Conservation (phyloP, 2,113 vertebrate species). For the Fulica atra region DNA sequence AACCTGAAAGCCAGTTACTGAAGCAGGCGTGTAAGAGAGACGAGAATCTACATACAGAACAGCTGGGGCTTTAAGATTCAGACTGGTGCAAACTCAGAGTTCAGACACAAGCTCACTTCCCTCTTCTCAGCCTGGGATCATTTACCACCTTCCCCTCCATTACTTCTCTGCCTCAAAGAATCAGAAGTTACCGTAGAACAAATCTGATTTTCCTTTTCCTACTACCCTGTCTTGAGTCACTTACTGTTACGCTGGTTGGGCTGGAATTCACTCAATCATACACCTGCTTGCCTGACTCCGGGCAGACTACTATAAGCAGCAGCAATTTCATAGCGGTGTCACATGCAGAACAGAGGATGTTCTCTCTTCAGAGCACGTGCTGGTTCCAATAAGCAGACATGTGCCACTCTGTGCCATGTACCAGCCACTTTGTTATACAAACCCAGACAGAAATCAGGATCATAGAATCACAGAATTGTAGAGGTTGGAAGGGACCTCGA, state of each 20-base stretch:
- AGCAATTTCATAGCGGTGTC: not conserved
- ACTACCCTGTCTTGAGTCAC: not conserved
- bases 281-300: not conserved
- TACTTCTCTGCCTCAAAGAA: not conserved
- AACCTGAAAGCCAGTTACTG: not conserved
- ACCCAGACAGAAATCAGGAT: not conserved
- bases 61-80: not conserved
- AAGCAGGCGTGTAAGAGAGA: not conserved
- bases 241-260: not conserved
- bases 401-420: not conserved
- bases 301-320: rapidly evolving
- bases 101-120: not conserved
- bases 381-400: not conserved
- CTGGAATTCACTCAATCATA: not conserved
- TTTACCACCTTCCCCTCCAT: not conserved
- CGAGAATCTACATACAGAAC: not conserved
- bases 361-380: not conserved
- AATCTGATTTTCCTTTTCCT: not conserved
- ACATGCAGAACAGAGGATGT: not conserved
- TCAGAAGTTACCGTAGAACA: not conserved
- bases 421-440: not conserved
- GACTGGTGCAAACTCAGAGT: not conserved
- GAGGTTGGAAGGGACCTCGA: no score
- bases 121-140: not conserved
- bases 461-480: no score